These are phyloP conservation scores for Merluccius polli DNA, from an alignment of 2,797 vertebrate genomes.

Conservation along the genomic window DNA sequence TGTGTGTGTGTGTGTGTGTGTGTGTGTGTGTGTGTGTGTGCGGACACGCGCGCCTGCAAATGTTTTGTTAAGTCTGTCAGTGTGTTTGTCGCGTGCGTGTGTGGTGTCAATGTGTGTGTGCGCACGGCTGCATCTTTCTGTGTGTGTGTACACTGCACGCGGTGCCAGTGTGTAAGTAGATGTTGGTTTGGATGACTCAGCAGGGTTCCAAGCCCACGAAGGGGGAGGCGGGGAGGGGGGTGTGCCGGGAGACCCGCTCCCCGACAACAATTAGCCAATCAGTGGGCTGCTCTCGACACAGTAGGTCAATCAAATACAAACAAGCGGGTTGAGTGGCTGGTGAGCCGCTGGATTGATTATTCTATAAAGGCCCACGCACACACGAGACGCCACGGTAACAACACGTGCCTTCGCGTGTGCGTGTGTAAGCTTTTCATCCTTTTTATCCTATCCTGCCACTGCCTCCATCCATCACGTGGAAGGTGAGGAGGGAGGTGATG, in stretches of 20 bases:
- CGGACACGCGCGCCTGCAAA: no score
- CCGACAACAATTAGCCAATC: constrained; percentile 48
- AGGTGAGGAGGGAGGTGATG: no score
- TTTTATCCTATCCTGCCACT: not conserved
- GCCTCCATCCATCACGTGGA: not conserved
- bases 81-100: no score
- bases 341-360: constrained; percentile 44
- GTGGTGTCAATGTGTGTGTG: no score
- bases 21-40: not conserved
- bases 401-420: not conserved
- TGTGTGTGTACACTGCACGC: not conserved
- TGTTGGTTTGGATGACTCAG: constrained; percentile 44
- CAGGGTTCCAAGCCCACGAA: constrained; percentile 30
- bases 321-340: constrained; percentile 25
- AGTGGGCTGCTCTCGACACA: constrained; percentile 37
- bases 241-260: no score
- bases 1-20: not conserved
- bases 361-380: constrained; percentile 9
- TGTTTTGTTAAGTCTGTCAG: no score
- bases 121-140: no score
- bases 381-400: not conserved
- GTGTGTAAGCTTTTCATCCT: not conserved
- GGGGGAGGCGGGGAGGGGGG: constrained; percentile 28
- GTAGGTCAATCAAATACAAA: constrained; percentile 41
- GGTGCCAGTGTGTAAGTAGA: not conserved